Base-by-base conservation (phyloP, 2,888 invertebrate species). In the Mythimna vitellina region DNA sequence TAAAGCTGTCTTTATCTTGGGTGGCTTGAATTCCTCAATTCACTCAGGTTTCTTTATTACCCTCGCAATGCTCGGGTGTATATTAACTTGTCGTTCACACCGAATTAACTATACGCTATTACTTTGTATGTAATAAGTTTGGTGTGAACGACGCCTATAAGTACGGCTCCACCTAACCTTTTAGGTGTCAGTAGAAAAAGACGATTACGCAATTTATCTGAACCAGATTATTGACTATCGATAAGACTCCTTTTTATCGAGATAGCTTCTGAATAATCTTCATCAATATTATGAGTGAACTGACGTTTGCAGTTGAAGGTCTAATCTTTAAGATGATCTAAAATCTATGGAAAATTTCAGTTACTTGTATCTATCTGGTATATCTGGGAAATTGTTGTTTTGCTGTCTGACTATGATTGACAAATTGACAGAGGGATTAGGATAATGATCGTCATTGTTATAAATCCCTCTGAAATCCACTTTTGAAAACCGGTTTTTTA, bases 221-320 rank as follows among this genome's bases (percentile, higher is more conserved):
- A 25, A 17, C 17, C 1, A 62, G 8, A 20, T 6, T 25, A 67
- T 68, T 35, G n/a, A 1, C 1, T 29, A 22, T 69, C 20, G 14
- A 29, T 46, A 53, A 58, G 20, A 8, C 0, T n/a, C 22, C 25
- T 5, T n/a, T 20, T 51, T 51, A 35, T 17, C 12, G 0, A 35
- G 35, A 29, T 38, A 29, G 51, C 20, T 22, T 22, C 25, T 51
- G 46, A 60, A 35, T 46, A 60, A 76, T 60, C 42, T 35, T 1
- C 6, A 7, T 49, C 46, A 38, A 69, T 69, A 46, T 22, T 46
- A 46, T 29, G 20, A 29, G 6, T 12, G 10, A 57, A 58, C n/a
- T 53, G 17, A 58, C 29, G 10, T 25, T 58, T 14, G 8, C 17
- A 58, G 68, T 69, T 60, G 51, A 76, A 68, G 35, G 58, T 53